Percentiles rank a stretch among this genome's conserved stretches.
These are phyloP conservation scores for Balanococcus diminutus DNA, from an alignment of 2,888 invertebrate genomes.

Conservation along the genomic window DNA sequence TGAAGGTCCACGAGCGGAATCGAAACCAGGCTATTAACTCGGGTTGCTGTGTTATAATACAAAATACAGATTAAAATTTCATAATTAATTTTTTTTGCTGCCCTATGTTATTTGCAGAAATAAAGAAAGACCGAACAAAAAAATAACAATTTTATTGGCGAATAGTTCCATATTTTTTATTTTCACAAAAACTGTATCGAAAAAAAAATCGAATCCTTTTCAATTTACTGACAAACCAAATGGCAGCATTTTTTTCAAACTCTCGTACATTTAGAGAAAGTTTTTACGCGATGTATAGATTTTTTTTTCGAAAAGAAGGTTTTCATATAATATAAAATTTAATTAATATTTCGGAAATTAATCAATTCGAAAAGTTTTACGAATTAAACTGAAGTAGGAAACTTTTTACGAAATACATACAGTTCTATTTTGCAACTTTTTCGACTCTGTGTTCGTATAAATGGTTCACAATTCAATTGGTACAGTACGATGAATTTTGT, in stretches of 20 bases:
- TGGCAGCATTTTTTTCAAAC: neutral
- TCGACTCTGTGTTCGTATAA: neutral
- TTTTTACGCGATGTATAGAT: neutral
- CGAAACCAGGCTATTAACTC: neutral
- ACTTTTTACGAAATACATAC: neutral
- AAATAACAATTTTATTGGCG: neutral
- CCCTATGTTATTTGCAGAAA: neutral
- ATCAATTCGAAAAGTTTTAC: constrained; percentile 5
- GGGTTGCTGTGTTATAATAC: neutral
- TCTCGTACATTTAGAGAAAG: neutral
- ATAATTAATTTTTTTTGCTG: neutral
- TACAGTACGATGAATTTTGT: neutral
- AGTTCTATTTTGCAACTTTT: neutral
- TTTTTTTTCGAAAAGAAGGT: neutral
- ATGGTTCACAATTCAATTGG: constrained; percentile 1
- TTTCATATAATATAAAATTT: constrained; percentile 11
- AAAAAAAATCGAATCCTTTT: neutral
- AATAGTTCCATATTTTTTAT: neutral
- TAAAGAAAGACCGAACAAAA: neutral
- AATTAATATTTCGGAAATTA: neutral
- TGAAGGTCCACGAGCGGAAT: neutral
- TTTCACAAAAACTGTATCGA: neutral
- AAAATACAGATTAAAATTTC: neutral
- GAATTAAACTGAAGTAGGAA: neutral
- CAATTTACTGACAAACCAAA: neutral